Percentiles rank a stretch among this genome's conserved stretches.
Evolutionary conservation across 2,888 invertebrate genomes (phyloP).

Genomic region (Sympetrum striolatum): DNA sequence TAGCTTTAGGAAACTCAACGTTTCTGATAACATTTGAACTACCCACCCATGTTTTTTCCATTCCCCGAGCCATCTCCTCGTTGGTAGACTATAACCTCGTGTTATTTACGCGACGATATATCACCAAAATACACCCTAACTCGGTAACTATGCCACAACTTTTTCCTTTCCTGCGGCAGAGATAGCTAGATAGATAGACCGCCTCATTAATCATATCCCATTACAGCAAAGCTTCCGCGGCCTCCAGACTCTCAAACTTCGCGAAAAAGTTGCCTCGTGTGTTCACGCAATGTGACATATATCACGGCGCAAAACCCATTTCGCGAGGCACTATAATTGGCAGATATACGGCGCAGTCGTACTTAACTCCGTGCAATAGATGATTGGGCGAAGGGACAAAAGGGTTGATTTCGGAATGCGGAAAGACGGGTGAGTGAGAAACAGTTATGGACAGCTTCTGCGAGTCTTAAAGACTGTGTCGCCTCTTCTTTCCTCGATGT

Average conservation of each 20-base stretch:
- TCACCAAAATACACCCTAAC: neutral
- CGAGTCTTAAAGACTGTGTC: neutral
- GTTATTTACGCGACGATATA: neutral
- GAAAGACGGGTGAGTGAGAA: neutral
- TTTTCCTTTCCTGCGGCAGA: neutral
- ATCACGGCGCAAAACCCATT: slow-evolving; percentile 16
- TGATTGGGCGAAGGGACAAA: neutral
- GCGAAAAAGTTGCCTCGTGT: neutral
- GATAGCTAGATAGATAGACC: neutral
- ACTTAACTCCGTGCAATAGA: slow-evolving; percentile 15
- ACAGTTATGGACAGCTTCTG: neutral
- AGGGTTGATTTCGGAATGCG: neutral
- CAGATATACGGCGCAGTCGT: slow-evolving; percentile 3
- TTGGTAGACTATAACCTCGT: neutral
- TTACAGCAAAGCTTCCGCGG: neutral
- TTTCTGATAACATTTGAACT: neutral
- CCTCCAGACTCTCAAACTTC: neutral
- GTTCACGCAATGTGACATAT: slow-evolving; percentile 13
- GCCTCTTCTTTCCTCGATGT: neutral
- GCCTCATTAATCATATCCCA: slow-evolving; percentile 11
- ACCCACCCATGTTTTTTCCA: neutral
- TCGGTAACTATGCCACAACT: neutral
- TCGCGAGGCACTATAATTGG: slow-evolving; percentile 18
- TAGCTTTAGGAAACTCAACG: too few species aligned
- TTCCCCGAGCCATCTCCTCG: neutral